A percentile compares a stretch with the other conserved stretches of the same genome.
Conservation (phyloP, 2,113 vertebrate genomes). For the Gambusia affinis region DNA sequence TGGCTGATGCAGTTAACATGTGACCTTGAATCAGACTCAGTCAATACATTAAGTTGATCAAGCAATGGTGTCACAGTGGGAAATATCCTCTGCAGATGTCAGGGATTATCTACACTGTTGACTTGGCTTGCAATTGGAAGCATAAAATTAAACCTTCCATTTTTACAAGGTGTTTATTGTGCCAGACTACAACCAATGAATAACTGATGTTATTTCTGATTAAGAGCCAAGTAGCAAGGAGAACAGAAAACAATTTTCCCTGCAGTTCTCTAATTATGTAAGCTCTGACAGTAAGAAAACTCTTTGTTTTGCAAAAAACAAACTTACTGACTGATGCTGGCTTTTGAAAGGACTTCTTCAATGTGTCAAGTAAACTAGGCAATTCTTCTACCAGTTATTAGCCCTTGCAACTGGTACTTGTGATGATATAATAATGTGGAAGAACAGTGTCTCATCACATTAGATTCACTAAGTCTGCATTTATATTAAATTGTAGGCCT, state of each 20-base stretch:
- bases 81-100: slow-evolving; percentile 57
- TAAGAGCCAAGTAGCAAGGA: slow-evolving; percentile 30
- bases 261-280: not conserved
- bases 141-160: slow-evolving; percentile 57
- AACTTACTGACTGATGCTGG: too few relatives aligned
- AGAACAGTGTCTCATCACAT: too few relatives aligned
- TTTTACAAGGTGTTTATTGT: slow-evolving; percentile 63
- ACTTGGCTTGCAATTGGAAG: slow-evolving; percentile 40
- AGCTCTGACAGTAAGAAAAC: too few relatives aligned
- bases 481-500: too few relatives aligned
- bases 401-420: too few relatives aligned
- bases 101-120: slow-evolving; percentile 46
- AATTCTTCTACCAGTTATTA: too few relatives aligned
- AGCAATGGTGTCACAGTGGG: slow-evolving; percentile 34
- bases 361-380: too few relatives aligned
- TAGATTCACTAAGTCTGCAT: too few relatives aligned
- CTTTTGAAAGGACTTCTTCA: too few relatives aligned
- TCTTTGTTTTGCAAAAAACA: too few relatives aligned
- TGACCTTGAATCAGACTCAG: slow-evolving; percentile 60
- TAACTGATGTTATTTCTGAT: slow-evolving; percentile 49
- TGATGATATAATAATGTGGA: too few relatives aligned
- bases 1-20: slow-evolving; percentile 39
- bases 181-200: slow-evolving; percentile 41
- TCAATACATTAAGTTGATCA: slow-evolving; percentile 57
- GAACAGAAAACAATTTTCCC: slow-evolving; percentile 20